Conservation (phyloP, 35 echinoderm and acorn worm genomes). For the Heliocidaris erythrogramma region DNA sequence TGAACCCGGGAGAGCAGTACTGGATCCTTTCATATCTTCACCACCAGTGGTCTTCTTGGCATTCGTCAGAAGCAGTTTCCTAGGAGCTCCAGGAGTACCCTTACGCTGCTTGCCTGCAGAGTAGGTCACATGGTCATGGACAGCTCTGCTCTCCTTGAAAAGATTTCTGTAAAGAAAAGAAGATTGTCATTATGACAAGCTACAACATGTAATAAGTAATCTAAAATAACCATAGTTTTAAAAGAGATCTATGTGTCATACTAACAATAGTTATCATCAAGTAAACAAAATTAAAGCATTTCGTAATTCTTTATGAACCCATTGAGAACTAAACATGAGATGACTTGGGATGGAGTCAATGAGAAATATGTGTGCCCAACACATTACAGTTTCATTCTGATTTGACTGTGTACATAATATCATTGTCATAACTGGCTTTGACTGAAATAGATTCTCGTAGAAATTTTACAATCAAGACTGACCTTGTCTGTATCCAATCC, state of each 20-base stretch:
- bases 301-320: neutral
- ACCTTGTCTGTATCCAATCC: conserved; percentile 99
- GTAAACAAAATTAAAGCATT: too few species aligned
- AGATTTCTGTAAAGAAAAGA: conserved; percentile 71
- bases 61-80: conserved; percentile 36
- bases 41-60: neutral
- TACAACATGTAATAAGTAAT: too few species aligned
- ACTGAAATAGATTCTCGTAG: neutral
- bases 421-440: neutral
- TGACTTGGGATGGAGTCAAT: too few species aligned
- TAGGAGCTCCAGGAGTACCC: conserved; percentile 35
- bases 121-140: conserved; percentile 81
- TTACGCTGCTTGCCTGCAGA: conserved; percentile 70
- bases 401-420: too few species aligned
- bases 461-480: neutral
- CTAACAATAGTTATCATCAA: too few species aligned
- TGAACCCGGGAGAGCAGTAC: neutral
- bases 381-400: neutral
- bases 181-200: neutral
- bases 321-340: neutral
- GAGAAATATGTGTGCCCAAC: neutral
- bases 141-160: conserved; percentile 81
- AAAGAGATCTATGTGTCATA: too few species aligned
- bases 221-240: too few species aligned
- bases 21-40: neutral